Evolutionary conservation across 53 echinoderm and acorn worm species (phyloP).

Genomic region (Antedon mediterranea): DNA sequence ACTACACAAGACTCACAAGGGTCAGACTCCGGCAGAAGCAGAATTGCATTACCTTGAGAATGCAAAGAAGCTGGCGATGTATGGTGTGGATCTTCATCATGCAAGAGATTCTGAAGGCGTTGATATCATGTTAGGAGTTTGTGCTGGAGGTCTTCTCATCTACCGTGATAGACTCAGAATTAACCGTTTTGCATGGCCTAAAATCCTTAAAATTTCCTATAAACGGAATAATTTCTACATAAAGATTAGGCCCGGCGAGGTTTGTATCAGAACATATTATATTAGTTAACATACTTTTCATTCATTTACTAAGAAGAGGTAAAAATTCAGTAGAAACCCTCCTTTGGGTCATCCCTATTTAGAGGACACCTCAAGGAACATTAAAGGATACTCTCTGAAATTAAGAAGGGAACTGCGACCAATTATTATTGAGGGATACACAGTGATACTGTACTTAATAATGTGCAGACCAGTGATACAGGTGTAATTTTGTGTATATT

Average conservation of each 20-base stretch:
- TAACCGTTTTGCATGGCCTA: conserved; percentile 99
- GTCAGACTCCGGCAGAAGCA: conserved; percentile 96
- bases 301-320: too few relatives aligned
- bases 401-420: too few relatives aligned
- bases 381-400: too few relatives aligned
- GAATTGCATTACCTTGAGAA: conserved; percentile 95
- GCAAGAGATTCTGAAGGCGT: conserved; percentile 99
- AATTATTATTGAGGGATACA: too few relatives aligned
- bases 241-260: conserved; percentile 98
- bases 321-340: too few relatives aligned
- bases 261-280: too few relatives aligned
- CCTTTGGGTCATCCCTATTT: too few relatives aligned
- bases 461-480: too few relatives aligned
- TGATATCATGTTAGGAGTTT: conserved; percentile 99
- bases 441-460: too few relatives aligned
- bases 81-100: conserved; percentile 96
- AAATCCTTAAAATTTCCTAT: conserved; percentile 98
- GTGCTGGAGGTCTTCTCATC: conserved; percentile 92
- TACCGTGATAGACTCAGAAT: conserved; percentile 92
- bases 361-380: too few relatives aligned
- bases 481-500: too few relatives aligned
- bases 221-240: conserved; percentile 99
- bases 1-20: conserved; percentile 98
- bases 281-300: too few relatives aligned
- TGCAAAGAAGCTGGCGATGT: conserved; percentile 99